Percentiles rank a stretch among this genome's conserved stretches.
Conservation (phyloP, 2,113 vertebrate genomes). For the Ochotona curzoniae region DNA sequence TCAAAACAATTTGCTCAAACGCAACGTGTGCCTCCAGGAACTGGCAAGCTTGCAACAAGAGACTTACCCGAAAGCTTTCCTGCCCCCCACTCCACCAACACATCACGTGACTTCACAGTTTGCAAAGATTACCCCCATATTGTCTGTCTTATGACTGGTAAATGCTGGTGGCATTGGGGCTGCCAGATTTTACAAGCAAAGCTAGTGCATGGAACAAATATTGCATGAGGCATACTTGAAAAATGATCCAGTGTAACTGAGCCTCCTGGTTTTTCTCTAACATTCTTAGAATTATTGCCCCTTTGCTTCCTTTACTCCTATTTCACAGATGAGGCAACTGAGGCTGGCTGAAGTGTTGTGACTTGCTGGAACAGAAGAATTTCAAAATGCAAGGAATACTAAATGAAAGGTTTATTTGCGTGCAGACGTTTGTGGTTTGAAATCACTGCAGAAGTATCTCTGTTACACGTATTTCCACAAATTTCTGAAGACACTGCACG, state of each 20-base stretch:
- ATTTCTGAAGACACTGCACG: too few relatives aligned
- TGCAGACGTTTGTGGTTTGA: too few relatives aligned
- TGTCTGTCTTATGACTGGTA: background rate
- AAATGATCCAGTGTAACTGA: background rate
- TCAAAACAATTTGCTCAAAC: background rate
- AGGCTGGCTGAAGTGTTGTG: background rate
- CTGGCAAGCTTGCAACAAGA: background rate
- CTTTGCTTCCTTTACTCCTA: fast-evolving
- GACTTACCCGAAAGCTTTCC: background rate
- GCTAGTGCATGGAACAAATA: fast-evolving
- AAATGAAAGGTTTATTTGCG: too few relatives aligned
- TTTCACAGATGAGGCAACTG: background rate
- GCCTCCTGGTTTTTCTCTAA: background rate
- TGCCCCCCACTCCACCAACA: background rate
- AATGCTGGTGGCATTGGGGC: background rate
- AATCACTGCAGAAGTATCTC: too few relatives aligned
- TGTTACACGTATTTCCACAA: too few relatives aligned
- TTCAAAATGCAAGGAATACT: too few relatives aligned
- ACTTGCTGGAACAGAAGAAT: background rate
- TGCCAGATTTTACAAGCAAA: background rate
- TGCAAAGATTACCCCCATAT: background rate
- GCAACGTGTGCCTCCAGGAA: background rate
- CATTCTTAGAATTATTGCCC: background rate
- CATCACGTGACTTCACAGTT: background rate
- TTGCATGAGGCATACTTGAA: background rate